These are phyloP conservation scores for Hirtodrosophila histrioides DNA, from an alignment of 2,888 invertebrate species.

Conservation along the genomic window DNA sequence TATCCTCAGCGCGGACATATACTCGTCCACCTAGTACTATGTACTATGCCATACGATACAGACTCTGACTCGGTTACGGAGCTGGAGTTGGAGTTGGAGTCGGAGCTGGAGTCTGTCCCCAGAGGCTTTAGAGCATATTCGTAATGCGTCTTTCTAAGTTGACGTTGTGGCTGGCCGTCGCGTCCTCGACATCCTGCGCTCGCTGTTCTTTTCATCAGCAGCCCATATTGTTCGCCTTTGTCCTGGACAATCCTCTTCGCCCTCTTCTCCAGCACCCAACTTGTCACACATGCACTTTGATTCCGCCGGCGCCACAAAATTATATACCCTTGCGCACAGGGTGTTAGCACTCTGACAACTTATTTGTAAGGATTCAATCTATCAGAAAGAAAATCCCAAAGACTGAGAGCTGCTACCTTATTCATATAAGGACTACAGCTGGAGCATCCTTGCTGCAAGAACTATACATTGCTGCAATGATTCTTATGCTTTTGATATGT, in stretches of 20 bases:
- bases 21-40: neutral
- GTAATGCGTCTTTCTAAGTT: slow-evolving; percentile 72
- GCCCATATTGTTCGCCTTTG: slow-evolving; percentile 61
- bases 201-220: slow-evolving; percentile 59
- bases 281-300: slow-evolving; percentile 50
- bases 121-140: slow-evolving; percentile 58
- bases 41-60: neutral
- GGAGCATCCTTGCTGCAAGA: no score
- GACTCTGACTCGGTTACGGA: slow-evolving; percentile 10
- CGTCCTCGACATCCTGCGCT: slow-evolving; percentile 17
- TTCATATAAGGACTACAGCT: no score
- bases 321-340: slow-evolving; percentile 22
- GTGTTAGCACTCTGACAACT: no score
- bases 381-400: no score
- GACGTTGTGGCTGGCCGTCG: slow-evolving; percentile 26
- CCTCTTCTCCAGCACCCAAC: slow-evolving; percentile 22
- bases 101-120: slow-evolving; percentile 54
- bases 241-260: slow-evolving; percentile 28
- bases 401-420: no score
- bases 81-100: neutral
- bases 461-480: no score
- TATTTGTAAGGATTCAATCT: no score
- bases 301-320: slow-evolving; percentile 35
- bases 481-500: no score
- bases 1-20: slow-evolving; percentile 27